These are phyloP conservation scores for Mustela lutreola DNA, from an alignment of 2,113 vertebrate genomes.

Conservation along the genomic window DNA sequence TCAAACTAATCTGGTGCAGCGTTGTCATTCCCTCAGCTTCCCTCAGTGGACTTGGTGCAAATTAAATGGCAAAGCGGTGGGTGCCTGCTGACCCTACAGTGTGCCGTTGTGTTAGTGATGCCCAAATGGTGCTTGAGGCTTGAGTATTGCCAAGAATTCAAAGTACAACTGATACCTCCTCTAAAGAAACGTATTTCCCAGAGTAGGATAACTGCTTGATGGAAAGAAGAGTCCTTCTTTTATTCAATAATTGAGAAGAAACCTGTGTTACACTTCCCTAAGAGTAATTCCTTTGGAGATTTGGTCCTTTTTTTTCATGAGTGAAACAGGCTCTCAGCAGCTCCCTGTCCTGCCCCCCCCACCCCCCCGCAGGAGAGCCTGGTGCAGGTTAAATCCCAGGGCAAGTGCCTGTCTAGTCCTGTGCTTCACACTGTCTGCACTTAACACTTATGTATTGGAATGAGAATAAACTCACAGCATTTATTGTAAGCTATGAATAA, in stretches of 20 bases:
- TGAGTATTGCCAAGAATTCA: background rate
- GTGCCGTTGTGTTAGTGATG: too few relatives aligned
- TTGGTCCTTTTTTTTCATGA: slow-evolving; percentile 42
- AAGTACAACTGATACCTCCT: background rate
- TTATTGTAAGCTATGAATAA: too few relatives aligned
- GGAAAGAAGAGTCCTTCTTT: background rate
- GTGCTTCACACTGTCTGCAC: background rate
- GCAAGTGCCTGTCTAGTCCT: background rate
- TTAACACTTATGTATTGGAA: too few relatives aligned
- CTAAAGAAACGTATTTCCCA: slow-evolving; percentile 24
- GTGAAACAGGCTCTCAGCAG: background rate
- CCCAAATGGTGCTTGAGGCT: background rate
- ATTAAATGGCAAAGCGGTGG: too few relatives aligned
- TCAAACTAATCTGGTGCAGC: background rate
- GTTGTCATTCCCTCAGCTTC: background rate
- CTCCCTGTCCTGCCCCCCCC: too few relatives aligned
- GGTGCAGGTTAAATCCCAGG: background rate
- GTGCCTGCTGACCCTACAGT: too few relatives aligned
- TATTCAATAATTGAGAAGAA: background rate
- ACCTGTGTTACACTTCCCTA: background rate
- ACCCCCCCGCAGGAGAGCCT: background rate
- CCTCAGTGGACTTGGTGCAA: background rate
- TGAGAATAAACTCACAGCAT: too few relatives aligned
- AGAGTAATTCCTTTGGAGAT: background rate
- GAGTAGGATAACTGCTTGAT: background rate